A percentile compares a stretch with the other conserved stretches of the same genome.
phyloP scores from a whole-genome alignment of 2,888 invertebrate genomes.

The Lysandra bellargus region DNA sequence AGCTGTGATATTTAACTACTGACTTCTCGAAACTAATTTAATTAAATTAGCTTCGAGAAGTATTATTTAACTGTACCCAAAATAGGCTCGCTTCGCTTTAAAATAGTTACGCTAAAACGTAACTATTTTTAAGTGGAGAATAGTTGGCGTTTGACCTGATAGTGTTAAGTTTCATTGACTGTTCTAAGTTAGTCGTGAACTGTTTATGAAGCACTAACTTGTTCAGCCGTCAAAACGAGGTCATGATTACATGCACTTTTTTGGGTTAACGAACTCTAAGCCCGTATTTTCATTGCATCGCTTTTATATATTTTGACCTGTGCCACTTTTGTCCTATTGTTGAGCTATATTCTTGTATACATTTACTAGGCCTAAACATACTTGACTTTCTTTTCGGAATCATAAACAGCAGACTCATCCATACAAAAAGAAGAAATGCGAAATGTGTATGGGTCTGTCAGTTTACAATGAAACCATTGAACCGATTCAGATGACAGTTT shows the following conservation, averaged over 20 bases:
- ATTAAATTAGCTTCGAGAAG: not conserved
- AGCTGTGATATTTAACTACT: no score
- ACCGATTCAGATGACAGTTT: no score
- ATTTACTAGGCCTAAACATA: not conserved
- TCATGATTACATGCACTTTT: slow-evolving; percentile 33
- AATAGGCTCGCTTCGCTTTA: not conserved
- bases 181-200: slow-evolving; percentile 31
- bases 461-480: no score
- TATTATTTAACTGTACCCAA: not conserved
- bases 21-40: not conserved
- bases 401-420: not conserved
- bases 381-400: not conserved
- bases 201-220: slow-evolving; percentile 26
- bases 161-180: slow-evolving; percentile 32
- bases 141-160: slow-evolving; percentile 16
- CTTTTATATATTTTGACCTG: slow-evolving; percentile 25
- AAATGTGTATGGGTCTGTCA: not conserved
- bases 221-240: slow-evolving; percentile 28
- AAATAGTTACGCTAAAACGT: not conserved
- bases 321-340: not conserved
- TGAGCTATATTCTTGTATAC: not conserved
- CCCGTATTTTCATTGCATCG: slow-evolving; percentile 26
- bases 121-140: slow-evolving; percentile 20
- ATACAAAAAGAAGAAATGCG: not conserved
- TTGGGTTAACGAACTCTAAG: slow-evolving; percentile 32